Percentiles rank a stretch among this genome's conserved stretches.
Evolutionary conservation across 2,888 invertebrate genomes (phyloP).

Genomic region (Sphaerophoria rueppellii): DNA sequence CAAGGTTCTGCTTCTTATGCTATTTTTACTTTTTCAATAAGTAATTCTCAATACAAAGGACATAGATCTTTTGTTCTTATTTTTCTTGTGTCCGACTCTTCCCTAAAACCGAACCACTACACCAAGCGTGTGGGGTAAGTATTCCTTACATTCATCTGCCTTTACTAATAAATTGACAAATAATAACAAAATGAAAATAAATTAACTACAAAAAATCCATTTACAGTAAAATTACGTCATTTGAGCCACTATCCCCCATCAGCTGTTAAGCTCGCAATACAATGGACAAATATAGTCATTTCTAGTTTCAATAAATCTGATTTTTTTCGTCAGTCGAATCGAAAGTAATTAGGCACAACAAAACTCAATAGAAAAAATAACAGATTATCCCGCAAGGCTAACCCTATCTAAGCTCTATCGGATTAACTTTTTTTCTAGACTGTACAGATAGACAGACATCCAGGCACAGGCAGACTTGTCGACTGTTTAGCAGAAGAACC

Average conservation of each 20-base stretch:
- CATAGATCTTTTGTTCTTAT: too few relatives aligned
- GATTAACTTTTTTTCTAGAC: too few relatives aligned
- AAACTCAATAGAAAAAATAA: background rate
- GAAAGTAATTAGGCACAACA: slow-evolving; percentile 17
- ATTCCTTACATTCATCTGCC: too few relatives aligned
- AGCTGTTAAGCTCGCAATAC: slow-evolving; percentile 52
- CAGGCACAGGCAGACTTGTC: slow-evolving; percentile 54
- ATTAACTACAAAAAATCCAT: slow-evolving; percentile 12
- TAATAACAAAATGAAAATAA: background rate
- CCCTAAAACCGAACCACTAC: too few relatives aligned
- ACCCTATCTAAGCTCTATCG: slow-evolving; percentile 10
- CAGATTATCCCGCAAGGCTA: slow-evolving; percentile 45
- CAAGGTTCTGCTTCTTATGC: too few relatives aligned
- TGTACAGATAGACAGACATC: too few relatives aligned
- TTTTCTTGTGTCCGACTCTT: too few relatives aligned
- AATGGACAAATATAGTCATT: slow-evolving; percentile 59
- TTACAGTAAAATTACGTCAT: slow-evolving; percentile 67
- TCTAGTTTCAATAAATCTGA: slow-evolving; percentile 24
- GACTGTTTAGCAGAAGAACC: slow-evolving; percentile 63
- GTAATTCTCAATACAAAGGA: too few relatives aligned
- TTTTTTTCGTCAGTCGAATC: slow-evolving; percentile 25
- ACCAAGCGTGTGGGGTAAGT: too few relatives aligned
- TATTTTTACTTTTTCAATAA: too few relatives aligned
- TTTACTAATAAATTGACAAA: background rate
- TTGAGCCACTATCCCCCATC: slow-evolving; percentile 35